phyloP scores from a whole-genome alignment of 30 jellyfish, hydroid and myxozoan species.

The Cassiopea xamachana region DNA sequence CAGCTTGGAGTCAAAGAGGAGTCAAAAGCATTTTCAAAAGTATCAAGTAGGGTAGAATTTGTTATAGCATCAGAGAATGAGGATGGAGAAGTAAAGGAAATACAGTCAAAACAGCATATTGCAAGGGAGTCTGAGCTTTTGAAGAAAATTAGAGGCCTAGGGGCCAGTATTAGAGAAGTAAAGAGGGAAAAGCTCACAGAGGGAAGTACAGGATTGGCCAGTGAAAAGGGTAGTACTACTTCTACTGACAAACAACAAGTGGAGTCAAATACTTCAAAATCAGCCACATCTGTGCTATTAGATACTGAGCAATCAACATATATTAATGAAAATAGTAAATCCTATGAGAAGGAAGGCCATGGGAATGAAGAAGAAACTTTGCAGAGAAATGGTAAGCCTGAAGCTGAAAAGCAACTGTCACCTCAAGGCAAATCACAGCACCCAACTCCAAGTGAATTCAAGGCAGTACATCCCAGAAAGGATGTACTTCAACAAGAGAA shows the following conservation, averaged over 20 bases:
- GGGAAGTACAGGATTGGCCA: not conserved
- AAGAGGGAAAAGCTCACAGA: not conserved
- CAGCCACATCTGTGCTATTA: not conserved
- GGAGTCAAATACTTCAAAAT: not conserved
- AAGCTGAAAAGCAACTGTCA: not conserved
- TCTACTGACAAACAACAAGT: not conserved
- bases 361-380: not conserved
- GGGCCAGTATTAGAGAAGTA: not conserved
- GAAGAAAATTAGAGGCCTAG: slow-evolving; percentile 34
- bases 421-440: not conserved
- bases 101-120: not conserved
- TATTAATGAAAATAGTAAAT: not conserved
- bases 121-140: not conserved
- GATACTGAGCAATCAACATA: not conserved
- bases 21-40: not conserved
- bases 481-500: not conserved
- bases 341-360: not conserved
- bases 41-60: not conserved
- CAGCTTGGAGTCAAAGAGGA: not conserved
- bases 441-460: not conserved
- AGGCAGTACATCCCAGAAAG: not conserved
- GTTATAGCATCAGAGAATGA: not conserved
- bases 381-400: not conserved
- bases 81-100: not conserved
- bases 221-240: not conserved